Base-by-base conservation (phyloP, 1,140 invertebrate species). In the Heliconius nattereri region DNA sequence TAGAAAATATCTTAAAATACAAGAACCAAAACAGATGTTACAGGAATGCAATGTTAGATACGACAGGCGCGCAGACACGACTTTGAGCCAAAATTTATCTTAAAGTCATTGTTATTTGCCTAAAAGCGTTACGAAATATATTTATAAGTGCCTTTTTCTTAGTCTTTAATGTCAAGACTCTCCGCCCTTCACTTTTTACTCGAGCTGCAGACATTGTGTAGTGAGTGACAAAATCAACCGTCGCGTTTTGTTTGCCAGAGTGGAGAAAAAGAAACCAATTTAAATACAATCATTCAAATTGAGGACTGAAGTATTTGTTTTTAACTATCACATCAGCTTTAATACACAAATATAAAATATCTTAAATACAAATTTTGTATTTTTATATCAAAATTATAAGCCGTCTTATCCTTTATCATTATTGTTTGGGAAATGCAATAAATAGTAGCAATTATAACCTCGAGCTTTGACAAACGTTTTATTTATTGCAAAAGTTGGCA, bases 401-500 rank as follows among this genome's bases (percentile, higher is more conserved):
- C 32, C 7, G 32, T 35, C 6, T 35, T 60, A 60, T 23, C 57
- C 13, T 29, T 23, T 66, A 16, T 66, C 16, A 66, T 1, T 26
- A 29, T 66, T 66, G 13, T 66, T 66, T 66, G 11, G 60, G 13
- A 66, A 66, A 66, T 66, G 26, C 60, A 66, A 66, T 16, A 11
- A 66, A 29, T 29, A 20, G 57, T 60, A 70, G 11, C 74, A 66
- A 66, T 66, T 40, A 76, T 60, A 66, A 76, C 35, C 57, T 76
- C 74, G 57, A 45, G 16, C 57, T 23, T 75, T 75, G 26, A 16
- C 45, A 32, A 74, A 74, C 26, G 73, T 52, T 74, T 74, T 49
- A 52, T 76, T 66, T 76, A 76, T 76, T 76, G 60, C 74, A 57
- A 60, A 76, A 76, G 54, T 76, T 76, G 74, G 74, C 74, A 76